Evolutionary conservation across 2,797 vertebrate genomes (phyloP), one percentile per base, ranked within the genome.

Genomic region (Tamandua tetradactyla): DNA sequence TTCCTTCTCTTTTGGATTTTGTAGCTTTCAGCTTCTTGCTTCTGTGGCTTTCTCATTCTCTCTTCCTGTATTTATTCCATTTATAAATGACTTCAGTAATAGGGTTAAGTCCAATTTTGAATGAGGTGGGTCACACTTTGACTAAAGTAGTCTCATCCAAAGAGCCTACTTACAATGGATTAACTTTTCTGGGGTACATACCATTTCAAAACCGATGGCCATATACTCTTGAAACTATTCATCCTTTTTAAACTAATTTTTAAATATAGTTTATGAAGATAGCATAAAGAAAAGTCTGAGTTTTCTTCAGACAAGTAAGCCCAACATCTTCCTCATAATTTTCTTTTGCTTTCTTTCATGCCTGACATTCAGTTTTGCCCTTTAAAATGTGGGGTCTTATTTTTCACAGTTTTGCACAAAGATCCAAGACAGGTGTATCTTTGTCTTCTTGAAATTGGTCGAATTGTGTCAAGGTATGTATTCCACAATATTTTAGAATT

Each of bases 401-500:
- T 94, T 96, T 66, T 32, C 93, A 74, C 96, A 99, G 99, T 99
- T 97, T 98, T 99, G 82, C 99, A 99, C 97, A 99, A 99, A 97
- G 98, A 99, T 96, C 99, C 99, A 72, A 99, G 99, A 52, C 99
- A 99, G 96, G 99, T 99, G 10, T 99, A 99, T 91, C 99, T 99
- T 74, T 99, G 99, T 87, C 98, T 99, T 92, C 98, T 99, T 98
- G 98, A 99, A 98, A 99, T 99, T 81, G 99, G 99, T 42, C 99
- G 99, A 93, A 99, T 99, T 72, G 98, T 99, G 68, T 99, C 99
- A 3, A 98, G 99, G 99, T 99, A 96, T 55, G 98, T 98, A 83
- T 94, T 95, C 25, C 2, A 11, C 30, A 18, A 1, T 0, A 7
- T 35, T 88, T 96, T 42, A 96, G 78, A 83, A 92, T 78, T 76